Evolutionary conservation across 2,888 invertebrate genomes (phyloP), one percentile per base, ranked within the genome.

Genomic region (Lasioglossum leucozonium): DNA sequence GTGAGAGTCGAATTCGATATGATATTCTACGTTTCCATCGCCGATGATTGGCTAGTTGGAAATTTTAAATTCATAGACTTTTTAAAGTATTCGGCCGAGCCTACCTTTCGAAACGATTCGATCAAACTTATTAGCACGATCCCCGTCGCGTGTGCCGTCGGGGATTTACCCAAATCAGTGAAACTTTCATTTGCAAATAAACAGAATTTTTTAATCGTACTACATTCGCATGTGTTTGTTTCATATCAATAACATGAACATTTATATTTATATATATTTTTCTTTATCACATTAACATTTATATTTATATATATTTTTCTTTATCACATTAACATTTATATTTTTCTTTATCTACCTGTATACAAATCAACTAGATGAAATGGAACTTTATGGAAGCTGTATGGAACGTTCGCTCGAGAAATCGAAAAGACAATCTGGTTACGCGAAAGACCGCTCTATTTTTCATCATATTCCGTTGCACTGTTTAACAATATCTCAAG

Each of bases 61-160:
- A 22, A 67, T 67, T 67, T 67, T 37, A 67, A 67, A 67, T 67
- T 67, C 37, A 37, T 37, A 67, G 22, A 37, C 22, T 37, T 37
- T 67, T 67, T 37, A 22, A 67, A 67, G 18, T 37, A 37, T 67
- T 22, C 67, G 10, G 8, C 18, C 67, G 67, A 10, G 34, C 22
- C 67, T 10, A 18, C 37, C 67, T 67, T 67, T 67, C 67, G 22
- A 67, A 67, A 37, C 4, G 22, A 37, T 22, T 10, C 34, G 18
- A 30, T 65, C 0, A 30, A 65, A 18, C 26, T 58, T 65, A 34
- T 65, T 65, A 18, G 34, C 18, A 18, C 18, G 18, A 34, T 18
- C 2, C 18, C 6, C 30, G 18, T 30, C 18, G 10, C 22, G 22
- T 3, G 37, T 34, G 22, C 0, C 22, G 30, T 11, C 11, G 4